Conservation (phyloP, 1,140 invertebrate genomes). For the Tribolium madens region DNA sequence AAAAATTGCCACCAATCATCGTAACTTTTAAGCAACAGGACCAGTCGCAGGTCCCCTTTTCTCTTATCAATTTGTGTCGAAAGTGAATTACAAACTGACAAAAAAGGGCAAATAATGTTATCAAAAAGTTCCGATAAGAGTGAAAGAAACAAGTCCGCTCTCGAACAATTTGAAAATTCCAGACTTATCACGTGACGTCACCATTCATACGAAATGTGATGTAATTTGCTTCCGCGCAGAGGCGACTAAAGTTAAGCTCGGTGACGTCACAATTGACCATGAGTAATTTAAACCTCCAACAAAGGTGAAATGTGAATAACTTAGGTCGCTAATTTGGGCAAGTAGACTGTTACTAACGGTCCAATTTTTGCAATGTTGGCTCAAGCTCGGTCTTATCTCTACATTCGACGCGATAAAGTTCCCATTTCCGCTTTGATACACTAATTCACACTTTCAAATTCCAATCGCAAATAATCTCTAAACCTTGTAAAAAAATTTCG, state of each 20-base stretch:
- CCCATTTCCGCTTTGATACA: neutral
- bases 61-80: neutral
- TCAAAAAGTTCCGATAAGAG: neutral
- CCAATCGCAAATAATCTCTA: no score
- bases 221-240: constrained; percentile 13
- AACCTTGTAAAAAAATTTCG: neutral
- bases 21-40: neutral
- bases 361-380: neutral
- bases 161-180: neutral
- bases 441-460: neutral
- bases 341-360: neutral
- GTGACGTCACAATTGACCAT: neutral
- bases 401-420: neutral
- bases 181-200: constrained; percentile 18
- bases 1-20: neutral
- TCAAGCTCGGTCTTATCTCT: neutral
- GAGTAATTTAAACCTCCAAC: neutral
- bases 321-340: neutral
- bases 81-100: neutral
- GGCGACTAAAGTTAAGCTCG: neutral
- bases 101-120: neutral
- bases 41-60: neutral
- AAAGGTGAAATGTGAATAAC: neutral
- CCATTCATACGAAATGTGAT: constrained; percentile 25
- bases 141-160: neutral